Conservation (phyloP, 2,888 invertebrate genomes). For the Gymnosoma rotundatum region DNA sequence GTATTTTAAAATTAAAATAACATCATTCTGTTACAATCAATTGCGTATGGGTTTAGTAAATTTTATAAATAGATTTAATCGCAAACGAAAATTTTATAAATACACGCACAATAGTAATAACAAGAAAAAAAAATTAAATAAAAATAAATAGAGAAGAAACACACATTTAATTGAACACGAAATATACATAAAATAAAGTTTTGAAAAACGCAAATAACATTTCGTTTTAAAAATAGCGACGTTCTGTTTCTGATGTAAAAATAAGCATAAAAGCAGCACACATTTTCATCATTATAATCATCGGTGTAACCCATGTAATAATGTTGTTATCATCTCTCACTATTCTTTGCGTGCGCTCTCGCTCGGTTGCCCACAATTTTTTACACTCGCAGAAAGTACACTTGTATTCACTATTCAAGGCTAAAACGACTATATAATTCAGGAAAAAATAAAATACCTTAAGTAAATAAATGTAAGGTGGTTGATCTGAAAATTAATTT, state of each 20-base stretch:
- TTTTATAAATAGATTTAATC: conserved; percentile 60
- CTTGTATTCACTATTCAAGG: conserved; percentile 45
- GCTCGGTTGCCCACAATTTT: conserved; percentile 1
- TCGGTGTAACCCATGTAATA: conserved; percentile 50
- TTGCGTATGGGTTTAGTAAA: conserved; percentile 56
- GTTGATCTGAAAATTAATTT: conserved; percentile 41
- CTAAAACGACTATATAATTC: conserved; percentile 44
- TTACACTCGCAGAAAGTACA: conserved; percentile 44
- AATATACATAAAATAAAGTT: conserved; percentile 59
- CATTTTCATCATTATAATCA: conserved; percentile 47
- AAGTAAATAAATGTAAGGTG: conserved; percentile 27
- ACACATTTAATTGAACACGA: conserved; percentile 48
- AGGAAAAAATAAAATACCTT: background rate
- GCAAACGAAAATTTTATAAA: conserved; percentile 54
- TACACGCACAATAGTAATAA: conserved; percentile 61
- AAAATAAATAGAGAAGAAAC: conserved; percentile 16
- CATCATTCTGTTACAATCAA: conserved; percentile 39
- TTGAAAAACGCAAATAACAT: conserved; percentile 68
- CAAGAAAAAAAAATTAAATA: conserved; percentile 3
- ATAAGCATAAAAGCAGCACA: conserved; percentile 53
- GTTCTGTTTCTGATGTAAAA: conserved; percentile 49
- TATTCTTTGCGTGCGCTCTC: background rate
- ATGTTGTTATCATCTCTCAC: conserved; percentile 34
- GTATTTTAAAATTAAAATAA: conserved; percentile 24
- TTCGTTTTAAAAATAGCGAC: conserved; percentile 62